Evolutionary conservation across 2,113 vertebrate genomes (phyloP), one percentile per base, ranked within the genome.

Genomic region (Bujurquina vittata): DNA sequence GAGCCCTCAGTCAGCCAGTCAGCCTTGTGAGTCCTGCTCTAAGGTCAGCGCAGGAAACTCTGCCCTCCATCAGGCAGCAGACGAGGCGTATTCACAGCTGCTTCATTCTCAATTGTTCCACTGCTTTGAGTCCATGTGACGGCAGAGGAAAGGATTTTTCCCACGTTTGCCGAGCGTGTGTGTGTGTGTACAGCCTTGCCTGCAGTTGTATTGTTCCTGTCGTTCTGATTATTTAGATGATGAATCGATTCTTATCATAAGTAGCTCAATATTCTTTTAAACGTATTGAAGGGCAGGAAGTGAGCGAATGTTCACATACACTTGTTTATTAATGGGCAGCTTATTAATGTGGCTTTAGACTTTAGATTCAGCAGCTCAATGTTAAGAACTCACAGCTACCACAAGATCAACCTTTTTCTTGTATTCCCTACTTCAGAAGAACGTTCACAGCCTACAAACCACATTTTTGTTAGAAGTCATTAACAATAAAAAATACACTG

Each of bases 201-300:
- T 87, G 79, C 33, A 22, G 37, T 67, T 15, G 20, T 54, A 80
- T 89, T 91, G 87, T 91, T 90, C 74, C 80, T 76, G 37, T 81
- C 65, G 26, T 23, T 54, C 37, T 80, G 57, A 84, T 76, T 75
- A 78, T 92, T 79, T 76, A 62, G 26, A 58, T 58, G n/a, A 75
- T 43, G 73, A 74, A 86, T 55, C 37, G n/a, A 52, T 75, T 73
- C 65, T 77, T 85, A 81, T 84, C 81, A 77, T 81, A 56, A 72
- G 83, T 62, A 86, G 57, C 22, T 75, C 79, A 84, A 73, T 86
- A 75, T 62, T 20, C 23, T 87, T 43, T 12, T 79, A 72, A 59
- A 58, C 33, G 61, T 20, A 57, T 2, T 83, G 81, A 84, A 83
- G 69, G 75, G 69, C 84, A 90, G 86, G 88, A 92, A 88, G 75